These are phyloP conservation scores for Mellivora capensis DNA, from an alignment of 2,113 vertebrate species.

Conservation along the genomic window DNA sequence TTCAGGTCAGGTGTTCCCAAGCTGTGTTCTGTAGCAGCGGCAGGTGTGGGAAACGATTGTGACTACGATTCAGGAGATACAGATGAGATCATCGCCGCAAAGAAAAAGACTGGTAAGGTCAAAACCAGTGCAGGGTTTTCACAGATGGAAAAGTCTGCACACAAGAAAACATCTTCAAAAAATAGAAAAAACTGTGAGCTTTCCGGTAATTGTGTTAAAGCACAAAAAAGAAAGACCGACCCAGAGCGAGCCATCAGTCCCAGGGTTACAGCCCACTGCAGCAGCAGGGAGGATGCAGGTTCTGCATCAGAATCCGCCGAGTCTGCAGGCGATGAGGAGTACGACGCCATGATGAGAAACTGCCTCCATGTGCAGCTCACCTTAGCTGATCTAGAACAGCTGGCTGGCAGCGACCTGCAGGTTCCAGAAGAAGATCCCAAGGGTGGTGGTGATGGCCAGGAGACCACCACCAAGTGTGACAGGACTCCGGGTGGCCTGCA, in stretches of 20 bases:
- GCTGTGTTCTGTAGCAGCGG: conserved; percentile 57
- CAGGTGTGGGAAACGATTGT: conserved; percentile 64
- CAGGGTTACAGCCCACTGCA: neutral
- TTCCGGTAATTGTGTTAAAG: conserved; percentile 12
- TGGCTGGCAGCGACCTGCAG: conserved; percentile 75
- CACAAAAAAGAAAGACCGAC: conserved; percentile 24
- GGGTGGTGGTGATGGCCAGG: neutral
- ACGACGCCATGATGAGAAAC: conserved; percentile 88
- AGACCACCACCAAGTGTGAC: neutral
- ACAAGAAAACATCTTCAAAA: neutral
- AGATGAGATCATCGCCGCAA: conserved; percentile 89
- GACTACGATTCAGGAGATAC: conserved; percentile 91
- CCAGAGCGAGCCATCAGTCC: neutral
- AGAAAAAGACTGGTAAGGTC: conserved; percentile 63
- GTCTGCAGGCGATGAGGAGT: conserved; percentile 83
- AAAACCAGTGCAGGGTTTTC: conserved; percentile 31
- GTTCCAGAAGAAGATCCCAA: conserved; percentile 9
- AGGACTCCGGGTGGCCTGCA: neutral
- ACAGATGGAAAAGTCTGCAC: neutral
- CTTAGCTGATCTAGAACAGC: conserved; percentile 85
- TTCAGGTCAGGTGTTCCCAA: conserved; percentile 80
- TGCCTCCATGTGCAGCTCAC: conserved; percentile 86
- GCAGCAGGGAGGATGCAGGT: conserved; percentile 53
- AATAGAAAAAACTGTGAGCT: neutral
- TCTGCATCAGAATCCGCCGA: conserved; percentile 65